Evolutionary conservation across 2,113 vertebrate genomes (phyloP), one percentile per base, ranked within the genome.

Genomic region (Sylvilagus bachmani): DNA sequence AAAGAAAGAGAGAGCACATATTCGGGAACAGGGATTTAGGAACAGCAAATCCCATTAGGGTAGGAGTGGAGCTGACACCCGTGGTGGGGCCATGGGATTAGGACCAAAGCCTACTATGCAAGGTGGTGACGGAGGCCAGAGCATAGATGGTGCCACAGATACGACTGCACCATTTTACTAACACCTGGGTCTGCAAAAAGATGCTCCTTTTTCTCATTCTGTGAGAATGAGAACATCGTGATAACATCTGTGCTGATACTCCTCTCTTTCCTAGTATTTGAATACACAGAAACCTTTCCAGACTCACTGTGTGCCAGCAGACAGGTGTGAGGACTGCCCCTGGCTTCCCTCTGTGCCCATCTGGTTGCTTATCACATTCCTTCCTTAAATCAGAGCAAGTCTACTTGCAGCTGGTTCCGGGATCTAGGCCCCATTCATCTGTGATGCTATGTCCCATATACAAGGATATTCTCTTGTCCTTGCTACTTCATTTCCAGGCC

Each of bases 201-300:
- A 44, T 33, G 19, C 74, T 88, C 38, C 13, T 38, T 79, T 75
- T 77, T 33, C 27, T 84, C 81, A 1, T 33, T 78, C 69, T 62
- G 5, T 25, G 53, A 38, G n/a, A n/a, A n/a, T n/a, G n/a, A n/a
- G n/a, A 38, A 36, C 25, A 70, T 82, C 78, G 36, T 74, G n/a
- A 25, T 87, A 44, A 81, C n/a, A 14, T 87, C n/a, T n/a, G 14
- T 53, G n/a, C 3, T 67, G 17, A 38, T 64, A 8, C 70, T 78
- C 49, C 74, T 38, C 10, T 27, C 62, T 83, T 89, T 86, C 5
- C 33, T 62, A 49, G 5, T 51, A 38, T 53, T 58, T 62, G 12
- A 94, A 80, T 61, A 67, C 11, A 24, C 74, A 90, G 38, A 86
- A 78, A n/a, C 27, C 22, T 66, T 77, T 85, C 36, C 62, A 87